Evolutionary conservation across 2,888 invertebrate genomes (phyloP).

Genomic region (Drosophila falleni): DNA sequence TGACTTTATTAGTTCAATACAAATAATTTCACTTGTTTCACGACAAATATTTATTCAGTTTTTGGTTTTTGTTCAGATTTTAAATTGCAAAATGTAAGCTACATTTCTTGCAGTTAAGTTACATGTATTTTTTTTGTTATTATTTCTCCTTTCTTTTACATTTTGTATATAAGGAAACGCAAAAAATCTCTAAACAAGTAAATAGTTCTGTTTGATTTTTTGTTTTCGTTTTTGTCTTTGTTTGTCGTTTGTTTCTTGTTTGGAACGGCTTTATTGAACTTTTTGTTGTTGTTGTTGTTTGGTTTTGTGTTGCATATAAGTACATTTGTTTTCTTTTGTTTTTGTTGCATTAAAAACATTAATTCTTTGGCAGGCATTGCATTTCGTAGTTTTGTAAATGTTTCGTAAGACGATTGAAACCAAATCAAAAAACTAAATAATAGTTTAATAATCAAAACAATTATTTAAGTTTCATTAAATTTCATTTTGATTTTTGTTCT

Average conservation of each 20-base stretch:
- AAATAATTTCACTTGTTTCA: conserved; percentile 66
- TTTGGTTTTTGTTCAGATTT: conserved; percentile 46
- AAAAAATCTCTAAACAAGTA: conserved; percentile 72
- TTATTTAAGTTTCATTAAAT: conserved; percentile 50
- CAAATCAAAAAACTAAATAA: conserved; percentile 46
- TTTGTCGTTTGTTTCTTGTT: conserved; percentile 67
- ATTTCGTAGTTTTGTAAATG: conserved; percentile 83
- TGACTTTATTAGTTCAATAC: conserved; percentile 74
- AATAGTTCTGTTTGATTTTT: conserved; percentile 67
- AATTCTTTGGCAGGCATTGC: conserved; percentile 83
- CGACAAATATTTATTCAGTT: conserved; percentile 60
- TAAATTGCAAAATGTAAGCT: conserved; percentile 64
- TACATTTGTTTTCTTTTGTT: conserved; percentile 56
- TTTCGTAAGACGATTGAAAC: conserved; percentile 69
- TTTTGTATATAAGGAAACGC: conserved; percentile 71
- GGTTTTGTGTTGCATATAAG: conserved; percentile 64
- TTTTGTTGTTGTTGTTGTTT: conserved; percentile 71
- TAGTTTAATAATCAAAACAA: conserved; percentile 24
- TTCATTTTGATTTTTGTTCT: conserved; percentile 51
- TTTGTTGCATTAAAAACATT: conserved; percentile 73
- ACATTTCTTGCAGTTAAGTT: conserved; percentile 54
- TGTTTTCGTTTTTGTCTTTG: conserved; percentile 43
- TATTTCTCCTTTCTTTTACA: conserved; percentile 24
- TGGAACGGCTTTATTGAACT: conserved; percentile 78
- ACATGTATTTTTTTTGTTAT: conserved; percentile 40